Base-by-base conservation (phyloP, 2,113 vertebrate genomes). In the Gopherus evgoodei region DNA sequence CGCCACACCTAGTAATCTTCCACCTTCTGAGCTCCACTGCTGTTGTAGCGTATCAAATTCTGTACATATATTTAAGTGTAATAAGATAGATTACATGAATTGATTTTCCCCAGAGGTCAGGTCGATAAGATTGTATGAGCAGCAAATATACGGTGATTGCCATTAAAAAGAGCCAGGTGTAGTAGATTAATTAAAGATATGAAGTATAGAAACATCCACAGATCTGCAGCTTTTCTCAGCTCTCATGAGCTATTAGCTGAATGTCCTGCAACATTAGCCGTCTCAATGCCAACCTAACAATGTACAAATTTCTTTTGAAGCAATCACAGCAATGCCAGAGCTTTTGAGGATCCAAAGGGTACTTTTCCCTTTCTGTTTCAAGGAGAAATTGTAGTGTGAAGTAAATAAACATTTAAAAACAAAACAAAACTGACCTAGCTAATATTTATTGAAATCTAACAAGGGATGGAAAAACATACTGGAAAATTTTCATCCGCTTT, bases 161-260 rank as follows among this genome's bases (percentile, higher is more conserved):
- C 82, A 83, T 84, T 88, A 6, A 91, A 72, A 91, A 53, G 93
- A 83, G 81, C 83, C 82, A 13, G 78, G 86, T 89, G 94, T 16
- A 90, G 92, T 54, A 97, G 97, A 97, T 98, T 97, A 98, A 98
- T 98, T 98, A 97, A 97, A 95, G 97, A 96, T 95, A 93, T 49
- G 90, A 88, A 92, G 88, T 52, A 87, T 42, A 65, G 94, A 90
- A 96, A 87, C 91, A 94, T 92, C 93, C 95, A 22, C 94, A 83
- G 86, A 93, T 59, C 81, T 0, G 1, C 0, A 72, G 93, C 95
- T 95, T 88, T 92, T 89, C 97, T 93, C 86, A 59, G 62, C 90
- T 97, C 95, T 96, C 94, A 90, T 95, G 84, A 91, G 94, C 96
- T 94, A 86, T 93, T 94, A 75, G 81, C 44, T 11, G 86, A 91